phyloP scores from a whole-genome alignment of 2,113 vertebrate genomes.

The Gnathonemus echidnorhynchus region DNA sequence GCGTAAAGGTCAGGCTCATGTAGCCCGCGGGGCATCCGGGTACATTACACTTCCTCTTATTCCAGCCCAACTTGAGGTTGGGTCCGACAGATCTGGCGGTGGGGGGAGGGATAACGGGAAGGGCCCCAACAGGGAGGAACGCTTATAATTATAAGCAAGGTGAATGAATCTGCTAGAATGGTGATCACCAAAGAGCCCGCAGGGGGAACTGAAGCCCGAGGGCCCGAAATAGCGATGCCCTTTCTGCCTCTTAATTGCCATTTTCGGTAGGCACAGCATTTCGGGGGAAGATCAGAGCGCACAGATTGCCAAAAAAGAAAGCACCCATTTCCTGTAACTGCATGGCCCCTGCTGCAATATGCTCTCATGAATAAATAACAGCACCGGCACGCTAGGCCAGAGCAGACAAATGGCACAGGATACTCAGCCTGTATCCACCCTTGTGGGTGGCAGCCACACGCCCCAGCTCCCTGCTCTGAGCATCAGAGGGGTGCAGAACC shows the following conservation, averaged over 20 bases:
- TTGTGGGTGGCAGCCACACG: background rate
- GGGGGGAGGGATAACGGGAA: background rate
- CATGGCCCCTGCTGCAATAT: background rate
- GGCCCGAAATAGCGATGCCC: background rate
- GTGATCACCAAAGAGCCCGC: too few relatives aligned
- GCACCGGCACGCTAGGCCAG: background rate
- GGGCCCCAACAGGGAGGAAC: background rate
- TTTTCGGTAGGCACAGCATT: background rate
- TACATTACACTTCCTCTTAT: too few relatives aligned
- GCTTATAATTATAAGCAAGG: background rate
- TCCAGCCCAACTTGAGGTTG: background rate
- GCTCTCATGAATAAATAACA: constrained; percentile 41
- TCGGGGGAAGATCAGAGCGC: background rate
- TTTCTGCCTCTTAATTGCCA: background rate
- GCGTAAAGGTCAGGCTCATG: background rate
- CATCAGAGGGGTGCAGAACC: background rate
- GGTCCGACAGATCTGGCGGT: background rate
- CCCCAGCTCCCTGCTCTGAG: background rate
- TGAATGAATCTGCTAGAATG: constrained; percentile 15
- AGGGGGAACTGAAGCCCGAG: background rate
- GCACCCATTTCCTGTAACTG: background rate
- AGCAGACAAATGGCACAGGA: background rate
- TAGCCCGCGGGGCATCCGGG: background rate
- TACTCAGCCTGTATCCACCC: background rate
- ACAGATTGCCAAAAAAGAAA: constrained; percentile 6